Percentiles rank a stretch among this genome's conserved stretches.
Evolutionary conservation across 2,888 invertebrate genomes (phyloP).

Genomic region (Thysanoteuthis rhombus): DNA sequence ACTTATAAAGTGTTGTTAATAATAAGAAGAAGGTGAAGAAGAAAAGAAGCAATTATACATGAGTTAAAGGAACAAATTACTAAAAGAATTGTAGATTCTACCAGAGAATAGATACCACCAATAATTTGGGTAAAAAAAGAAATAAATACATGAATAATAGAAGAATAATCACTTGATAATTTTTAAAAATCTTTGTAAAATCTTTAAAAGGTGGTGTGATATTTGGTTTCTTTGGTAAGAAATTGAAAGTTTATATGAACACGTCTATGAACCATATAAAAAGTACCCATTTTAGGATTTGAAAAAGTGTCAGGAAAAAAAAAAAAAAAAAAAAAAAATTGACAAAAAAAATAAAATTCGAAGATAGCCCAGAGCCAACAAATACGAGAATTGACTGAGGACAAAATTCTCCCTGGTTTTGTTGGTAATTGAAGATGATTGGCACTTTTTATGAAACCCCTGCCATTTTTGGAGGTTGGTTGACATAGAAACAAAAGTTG

Average conservation of each 20-base stretch:
- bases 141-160: not conserved
- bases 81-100: not conserved
- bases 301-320: not conserved
- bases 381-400: not conserved
- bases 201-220: not conserved
- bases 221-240: not conserved
- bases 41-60: not conserved
- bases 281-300: not conserved
- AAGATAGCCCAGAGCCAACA: not conserved
- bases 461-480: not conserved
- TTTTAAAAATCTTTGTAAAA: not conserved
- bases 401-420: not conserved
- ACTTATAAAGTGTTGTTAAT: too few relatives aligned
- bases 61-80: not conserved
- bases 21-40: too few relatives aligned
- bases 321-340: not conserved
- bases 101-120: not conserved
- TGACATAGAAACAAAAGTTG: not conserved
- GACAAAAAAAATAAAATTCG: not conserved
- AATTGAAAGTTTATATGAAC: not conserved
- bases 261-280: not conserved
- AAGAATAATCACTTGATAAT: not conserved
- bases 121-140: not conserved
- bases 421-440: not conserved
- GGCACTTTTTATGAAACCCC: slow-evolving; percentile 12